phyloP scores from a whole-genome alignment of 92 coral and sea anemone species.

The Palythoa grandis region DNA sequence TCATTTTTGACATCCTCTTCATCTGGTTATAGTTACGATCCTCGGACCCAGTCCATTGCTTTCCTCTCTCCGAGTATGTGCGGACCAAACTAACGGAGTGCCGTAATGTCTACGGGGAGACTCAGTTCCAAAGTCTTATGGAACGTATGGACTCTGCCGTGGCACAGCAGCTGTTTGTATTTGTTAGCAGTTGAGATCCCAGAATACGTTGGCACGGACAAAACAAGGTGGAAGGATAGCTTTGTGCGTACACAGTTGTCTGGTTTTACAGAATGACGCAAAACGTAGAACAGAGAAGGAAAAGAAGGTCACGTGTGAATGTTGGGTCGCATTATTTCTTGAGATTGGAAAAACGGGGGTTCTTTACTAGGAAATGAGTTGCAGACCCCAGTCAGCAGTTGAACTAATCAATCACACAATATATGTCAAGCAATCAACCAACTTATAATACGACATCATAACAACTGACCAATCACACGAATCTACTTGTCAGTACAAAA shows the following conservation, averaged over 20 bases:
- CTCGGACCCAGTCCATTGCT: conserved; percentile 87
- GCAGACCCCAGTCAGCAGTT: too few relatives aligned
- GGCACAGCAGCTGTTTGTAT: background rate
- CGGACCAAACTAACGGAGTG: conserved; percentile 79
- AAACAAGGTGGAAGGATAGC: background rate
- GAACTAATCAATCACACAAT: too few relatives aligned
- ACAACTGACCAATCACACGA: too few relatives aligned
- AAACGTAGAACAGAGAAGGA: background rate
- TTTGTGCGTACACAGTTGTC: background rate
- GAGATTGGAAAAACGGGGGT: background rate
- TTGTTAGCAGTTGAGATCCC: background rate
- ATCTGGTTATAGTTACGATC: conserved; percentile 60
- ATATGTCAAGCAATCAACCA: background rate
- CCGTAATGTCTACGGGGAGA: conserved; percentile 79
- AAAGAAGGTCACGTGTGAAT: background rate
- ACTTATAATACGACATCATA: too few relatives aligned
- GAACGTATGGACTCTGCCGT: background rate
- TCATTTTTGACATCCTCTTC: background rate
- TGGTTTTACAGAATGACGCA: background rate
- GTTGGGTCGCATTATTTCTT: too few relatives aligned
- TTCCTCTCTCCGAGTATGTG: conserved; percentile 81
- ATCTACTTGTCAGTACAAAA: too few relatives aligned
- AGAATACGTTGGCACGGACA: background rate
- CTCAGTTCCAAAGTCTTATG: conserved; percentile 73
- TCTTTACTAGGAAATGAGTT: background rate